Percentiles rank a stretch among this genome's conserved stretches.
phyloP scores from a whole-genome alignment of 2,797 vertebrate species.

The Nannoperca australis region DNA sequence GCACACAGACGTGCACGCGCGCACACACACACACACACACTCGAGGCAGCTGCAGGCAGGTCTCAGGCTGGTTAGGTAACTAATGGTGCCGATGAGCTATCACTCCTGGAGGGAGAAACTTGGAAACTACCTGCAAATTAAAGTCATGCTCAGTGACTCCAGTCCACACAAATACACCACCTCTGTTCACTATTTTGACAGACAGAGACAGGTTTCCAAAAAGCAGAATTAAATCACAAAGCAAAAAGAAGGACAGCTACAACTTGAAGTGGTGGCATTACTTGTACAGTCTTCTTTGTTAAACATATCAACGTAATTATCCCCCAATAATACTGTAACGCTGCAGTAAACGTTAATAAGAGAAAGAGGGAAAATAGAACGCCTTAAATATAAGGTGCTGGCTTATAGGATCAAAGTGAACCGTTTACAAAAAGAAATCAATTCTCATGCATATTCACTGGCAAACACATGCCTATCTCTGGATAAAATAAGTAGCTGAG shows the following conservation, averaged over 20 bases:
- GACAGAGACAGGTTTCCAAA: slow-evolving; percentile 34
- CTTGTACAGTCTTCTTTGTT: background rate
- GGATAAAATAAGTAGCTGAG: background rate
- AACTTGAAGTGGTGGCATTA: background rate
- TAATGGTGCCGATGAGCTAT: slow-evolving; percentile 79
- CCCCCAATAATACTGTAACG: background rate
- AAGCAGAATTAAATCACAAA: slow-evolving; percentile 33
- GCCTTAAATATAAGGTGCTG: background rate
- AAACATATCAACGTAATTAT: background rate
- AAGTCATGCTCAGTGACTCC: slow-evolving; percentile 77
- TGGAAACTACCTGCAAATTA: slow-evolving; percentile 81
- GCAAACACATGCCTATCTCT: background rate
- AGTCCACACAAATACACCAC: slow-evolving; percentile 60
- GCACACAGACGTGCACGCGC: slow-evolving; percentile 15
- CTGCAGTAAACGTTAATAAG: slow-evolving; percentile 8
- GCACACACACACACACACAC: slow-evolving; percentile 25
- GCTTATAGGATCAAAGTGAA: background rate
- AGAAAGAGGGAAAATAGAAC: background rate
- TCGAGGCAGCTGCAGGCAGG: slow-evolving; percentile 62
- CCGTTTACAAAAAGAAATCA: background rate
- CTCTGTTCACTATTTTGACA: slow-evolving; percentile 39
- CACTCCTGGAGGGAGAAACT: slow-evolving; percentile 75
- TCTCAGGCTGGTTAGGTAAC: slow-evolving; percentile 82
- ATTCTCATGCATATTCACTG: background rate
- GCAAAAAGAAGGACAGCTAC: background rate